Conservation (phyloP, 2,797 vertebrate species). For the Tapirus indicus region DNA sequence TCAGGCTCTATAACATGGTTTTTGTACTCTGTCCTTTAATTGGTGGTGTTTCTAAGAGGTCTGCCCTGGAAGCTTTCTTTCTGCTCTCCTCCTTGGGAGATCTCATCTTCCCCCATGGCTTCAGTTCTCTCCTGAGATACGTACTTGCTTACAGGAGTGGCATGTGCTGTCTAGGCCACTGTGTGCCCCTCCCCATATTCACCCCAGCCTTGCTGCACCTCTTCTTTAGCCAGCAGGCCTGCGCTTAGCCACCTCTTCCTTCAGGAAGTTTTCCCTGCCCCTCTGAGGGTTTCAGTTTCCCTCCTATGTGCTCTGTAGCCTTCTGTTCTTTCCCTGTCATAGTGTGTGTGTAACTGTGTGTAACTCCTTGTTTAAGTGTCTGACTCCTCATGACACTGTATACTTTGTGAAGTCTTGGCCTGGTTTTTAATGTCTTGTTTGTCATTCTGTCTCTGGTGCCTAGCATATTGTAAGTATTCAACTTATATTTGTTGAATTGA, state of each 20-base stretch:
- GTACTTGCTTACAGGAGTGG: neutral
- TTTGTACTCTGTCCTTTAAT: neutral
- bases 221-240: neutral
- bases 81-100: neutral
- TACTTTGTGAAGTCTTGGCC: neutral
- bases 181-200: too few species aligned
- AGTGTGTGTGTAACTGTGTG: too few species aligned
- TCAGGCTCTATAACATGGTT: neutral
- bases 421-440: neutral
- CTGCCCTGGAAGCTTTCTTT: neutral
- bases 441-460: neutral
- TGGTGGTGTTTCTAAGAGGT: neutral
- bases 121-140: neutral
- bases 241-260: neutral
- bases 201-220: neutral
- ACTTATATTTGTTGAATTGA: neutral
- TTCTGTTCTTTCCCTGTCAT: neutral
- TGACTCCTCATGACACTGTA: neutral
- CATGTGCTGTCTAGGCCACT: fast-evolving
- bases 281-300: fast-evolving
- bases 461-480: neutral
- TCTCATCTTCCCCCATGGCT: neutral
- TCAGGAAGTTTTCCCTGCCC: neutral
- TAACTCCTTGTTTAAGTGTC: neutral
- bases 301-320: neutral